These are phyloP conservation scores for Pherbina coryleti DNA, from an alignment of 2,888 invertebrate genomes.

Conservation along the genomic window DNA sequence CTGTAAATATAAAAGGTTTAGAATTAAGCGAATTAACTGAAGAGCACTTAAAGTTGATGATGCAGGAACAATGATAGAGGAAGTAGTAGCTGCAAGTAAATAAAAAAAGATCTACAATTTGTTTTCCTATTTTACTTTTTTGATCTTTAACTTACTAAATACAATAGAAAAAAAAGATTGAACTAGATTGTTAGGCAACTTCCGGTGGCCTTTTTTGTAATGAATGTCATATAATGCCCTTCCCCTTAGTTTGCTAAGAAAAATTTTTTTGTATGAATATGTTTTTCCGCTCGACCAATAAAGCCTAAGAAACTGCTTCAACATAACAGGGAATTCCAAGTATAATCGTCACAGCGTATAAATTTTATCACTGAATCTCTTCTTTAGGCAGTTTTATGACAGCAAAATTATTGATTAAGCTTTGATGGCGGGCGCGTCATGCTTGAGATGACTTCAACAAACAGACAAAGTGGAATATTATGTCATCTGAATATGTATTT, in stretches of 20 bases:
- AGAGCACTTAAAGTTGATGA: neutral
- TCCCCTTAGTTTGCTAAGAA: too few relatives aligned
- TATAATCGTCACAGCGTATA: neutral
- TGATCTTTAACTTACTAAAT: neutral
- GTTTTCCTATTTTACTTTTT: too few relatives aligned
- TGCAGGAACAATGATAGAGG: neutral
- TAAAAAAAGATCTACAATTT: too few relatives aligned
- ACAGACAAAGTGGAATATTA: neutral
- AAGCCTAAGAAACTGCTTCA: too few relatives aligned
- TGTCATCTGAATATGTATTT: neutral
- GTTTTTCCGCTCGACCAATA: too few relatives aligned
- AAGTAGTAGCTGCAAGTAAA: neutral
- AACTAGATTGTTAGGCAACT: neutral
- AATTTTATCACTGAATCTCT: neutral
- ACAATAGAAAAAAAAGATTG: too few relatives aligned
- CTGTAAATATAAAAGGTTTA: neutral
- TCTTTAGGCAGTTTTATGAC: neutral
- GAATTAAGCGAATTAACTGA: neutral
- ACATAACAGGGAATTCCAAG: too few relatives aligned
- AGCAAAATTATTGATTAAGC: constrained; percentile 2
- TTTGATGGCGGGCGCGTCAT: neutral
- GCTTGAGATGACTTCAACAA: neutral
- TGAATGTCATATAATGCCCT: too few relatives aligned
- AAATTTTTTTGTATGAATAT: too few relatives aligned
- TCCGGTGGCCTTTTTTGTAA: neutral